Evolutionary conservation across 2,888 invertebrate species (phyloP).

Genomic region (Meliscaeva auricollis): DNA sequence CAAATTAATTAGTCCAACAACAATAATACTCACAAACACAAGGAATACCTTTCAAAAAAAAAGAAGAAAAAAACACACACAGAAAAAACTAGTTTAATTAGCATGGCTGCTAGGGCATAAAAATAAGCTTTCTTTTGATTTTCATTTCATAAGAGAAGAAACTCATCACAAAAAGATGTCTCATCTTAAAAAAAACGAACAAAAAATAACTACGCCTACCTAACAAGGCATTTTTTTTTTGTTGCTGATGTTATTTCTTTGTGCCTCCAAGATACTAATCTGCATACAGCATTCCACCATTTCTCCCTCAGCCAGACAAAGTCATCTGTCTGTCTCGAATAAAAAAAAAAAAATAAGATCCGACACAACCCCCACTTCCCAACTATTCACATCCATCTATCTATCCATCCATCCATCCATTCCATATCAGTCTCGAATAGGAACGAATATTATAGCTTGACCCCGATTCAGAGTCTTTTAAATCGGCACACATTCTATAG

Average conservation of each 20-base stretch:
- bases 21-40: not conserved
- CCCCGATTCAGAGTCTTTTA: conserved; percentile 58
- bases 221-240: not conserved
- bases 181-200: conserved; percentile 2
- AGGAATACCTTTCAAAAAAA: no score
- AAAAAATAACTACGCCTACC: not conserved
- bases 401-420: conserved; percentile 12
- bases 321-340: conserved; percentile 16
- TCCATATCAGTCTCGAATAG: conserved; percentile 43
- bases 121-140: conserved; percentile 40
- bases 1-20: not conserved
- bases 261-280: conserved; percentile 27
- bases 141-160: not conserved
- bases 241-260: not conserved
- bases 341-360: not conserved
- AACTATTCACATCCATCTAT: conserved; percentile 4
- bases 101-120: not conserved
- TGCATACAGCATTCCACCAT: conserved; percentile 7
- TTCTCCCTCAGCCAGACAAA: conserved; percentile 30
- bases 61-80: no score
- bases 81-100: conserved; percentile 16
- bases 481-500: conserved; percentile 64
- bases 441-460: conserved; percentile 64
- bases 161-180: conserved; percentile 5
- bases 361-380: conserved; percentile 1